Evolutionary conservation across 2,797 vertebrate species (phyloP), one percentile per base, ranked within the genome.

Genomic region (Pogoniulus pusillus): DNA sequence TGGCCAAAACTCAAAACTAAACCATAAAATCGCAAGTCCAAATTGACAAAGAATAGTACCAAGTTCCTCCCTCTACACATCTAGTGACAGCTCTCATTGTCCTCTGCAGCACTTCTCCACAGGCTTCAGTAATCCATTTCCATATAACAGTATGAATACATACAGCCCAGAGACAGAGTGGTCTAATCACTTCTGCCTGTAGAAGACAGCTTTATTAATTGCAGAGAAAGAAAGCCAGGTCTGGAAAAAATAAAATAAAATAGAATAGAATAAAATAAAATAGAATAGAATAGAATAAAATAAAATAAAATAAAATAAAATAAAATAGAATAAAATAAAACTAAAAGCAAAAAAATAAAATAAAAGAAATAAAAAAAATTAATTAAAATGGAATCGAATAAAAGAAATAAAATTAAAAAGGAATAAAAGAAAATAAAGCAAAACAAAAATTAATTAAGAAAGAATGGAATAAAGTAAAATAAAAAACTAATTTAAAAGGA

Each of bases 201-300:
- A 78, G 93, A 90, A 97, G 97, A 98, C 97, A 95, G 97, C 97
- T 98, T 98, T 95, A 98, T 98, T 98, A 97, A 76, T 91, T 97
- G 83, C 59, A 76, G 87, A 73, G 91, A 45, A 45, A 23, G 26
- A 43, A 60, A 45, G 43, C 29, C 10, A 10, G 7, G 29, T 30
- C 19, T 62, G 57, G 63, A 70, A 81, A 49, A 23, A 49, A 49
- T 11, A 24, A 49, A 49, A 45, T 7, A 47, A 47, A 47, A 47
- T 20, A 23, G 20, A 22, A 22, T 11, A 45, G 45, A 19, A 12
- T 47, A 12, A 12, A 47, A 8, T 47, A 22, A 22, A 47, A 9
- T 15, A 47, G n/a, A n/a, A n/a, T n/a, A n/a, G n/a, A n/a, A n/a
- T n/a, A n/a, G n/a, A n/a, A n/a, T n/a, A n/a, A n/a, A n/a, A n/a